Evolutionary conservation across 2,113 vertebrate genomes (phyloP).

Genomic region (Hippocampus zosterae): DNA sequence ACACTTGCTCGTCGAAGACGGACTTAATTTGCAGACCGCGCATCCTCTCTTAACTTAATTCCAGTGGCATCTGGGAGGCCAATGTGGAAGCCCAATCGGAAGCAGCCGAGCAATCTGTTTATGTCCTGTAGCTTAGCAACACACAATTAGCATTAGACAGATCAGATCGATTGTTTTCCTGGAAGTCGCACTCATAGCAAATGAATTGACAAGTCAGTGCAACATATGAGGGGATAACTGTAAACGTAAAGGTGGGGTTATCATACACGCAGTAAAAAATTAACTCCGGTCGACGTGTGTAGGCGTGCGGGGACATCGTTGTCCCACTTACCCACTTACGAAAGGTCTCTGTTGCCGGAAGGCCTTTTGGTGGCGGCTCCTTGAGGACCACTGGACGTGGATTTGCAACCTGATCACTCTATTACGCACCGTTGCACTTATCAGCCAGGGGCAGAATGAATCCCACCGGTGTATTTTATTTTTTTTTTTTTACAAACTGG

Average conservation of each 20-base stretch:
- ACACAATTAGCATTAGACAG: not conserved
- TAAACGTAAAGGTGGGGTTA: not conserved
- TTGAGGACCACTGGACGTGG: not conserved
- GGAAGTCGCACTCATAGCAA: not conserved
- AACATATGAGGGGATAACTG: not conserved
- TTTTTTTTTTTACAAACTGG: not conserved
- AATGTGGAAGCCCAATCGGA: not conserved
- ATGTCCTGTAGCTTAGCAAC: not conserved
- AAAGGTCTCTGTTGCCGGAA: constrained; percentile 1
- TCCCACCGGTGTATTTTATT: not conserved
- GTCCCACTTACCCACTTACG: constrained; percentile 4
- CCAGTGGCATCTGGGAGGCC: not conserved
- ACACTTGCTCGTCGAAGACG: not conserved
- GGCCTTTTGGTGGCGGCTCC: not conserved
- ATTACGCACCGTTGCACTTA: constrained; percentile 3
- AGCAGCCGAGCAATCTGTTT: not conserved
- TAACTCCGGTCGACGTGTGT: not conserved
- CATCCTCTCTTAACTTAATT: not conserved
- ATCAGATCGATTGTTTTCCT: constrained; percentile 1
- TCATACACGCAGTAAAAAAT: not conserved
- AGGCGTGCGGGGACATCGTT: not conserved
- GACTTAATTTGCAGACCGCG: not conserved
- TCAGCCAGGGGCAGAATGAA: not conserved
- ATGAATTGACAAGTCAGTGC: not conserved
- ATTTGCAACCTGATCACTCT: not conserved